Evolutionary conservation across 2,797 vertebrate species (phyloP).

Genomic region (Tenualosa ilisha): DNA sequence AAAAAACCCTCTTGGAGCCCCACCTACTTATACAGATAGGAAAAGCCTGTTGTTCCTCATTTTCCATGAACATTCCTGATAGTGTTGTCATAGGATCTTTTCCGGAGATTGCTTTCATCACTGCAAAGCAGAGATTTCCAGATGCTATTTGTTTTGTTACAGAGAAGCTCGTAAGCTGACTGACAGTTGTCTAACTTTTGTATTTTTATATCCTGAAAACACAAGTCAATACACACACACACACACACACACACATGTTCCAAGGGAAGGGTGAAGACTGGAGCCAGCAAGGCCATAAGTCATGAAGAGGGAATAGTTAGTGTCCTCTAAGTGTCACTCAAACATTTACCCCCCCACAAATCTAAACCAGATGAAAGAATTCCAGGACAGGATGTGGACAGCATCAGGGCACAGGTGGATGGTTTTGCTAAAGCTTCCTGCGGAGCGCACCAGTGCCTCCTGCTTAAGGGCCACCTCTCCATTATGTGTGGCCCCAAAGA

Average conservation of each 20-base stretch:
- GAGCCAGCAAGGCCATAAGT: slow-evolving; percentile 33
- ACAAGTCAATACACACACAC: slow-evolving; percentile 46
- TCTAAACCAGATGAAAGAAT: slow-evolving; percentile 17
- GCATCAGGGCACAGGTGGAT: background rate
- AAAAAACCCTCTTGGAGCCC: background rate
- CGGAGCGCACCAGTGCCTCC: background rate
- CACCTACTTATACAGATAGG: background rate
- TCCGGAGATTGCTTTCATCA: slow-evolving; percentile 56
- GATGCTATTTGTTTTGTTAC: background rate
- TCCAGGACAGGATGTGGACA: background rate
- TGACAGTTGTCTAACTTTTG: background rate
- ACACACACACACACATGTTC: slow-evolving; percentile 26
- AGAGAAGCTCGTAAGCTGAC: background rate
- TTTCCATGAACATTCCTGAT: slow-evolving; percentile 34
- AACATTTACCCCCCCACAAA: slow-evolving; percentile 36
- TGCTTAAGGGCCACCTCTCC: background rate
- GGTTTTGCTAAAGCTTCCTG: background rate
- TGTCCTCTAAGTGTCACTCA: slow-evolving; percentile 29
- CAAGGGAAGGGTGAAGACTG: slow-evolving; percentile 34
- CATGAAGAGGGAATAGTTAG: slow-evolving; percentile 33
- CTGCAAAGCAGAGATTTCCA: slow-evolving; percentile 53
- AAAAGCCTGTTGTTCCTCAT: background rate
- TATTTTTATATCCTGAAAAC: slow-evolving; percentile 51
- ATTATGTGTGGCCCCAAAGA: background rate
- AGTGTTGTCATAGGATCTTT: slow-evolving; percentile 51